These are phyloP conservation scores for Zootermopsis nevadensis DNA, from an alignment of 2,888 invertebrate species.

Conservation along the genomic window DNA sequence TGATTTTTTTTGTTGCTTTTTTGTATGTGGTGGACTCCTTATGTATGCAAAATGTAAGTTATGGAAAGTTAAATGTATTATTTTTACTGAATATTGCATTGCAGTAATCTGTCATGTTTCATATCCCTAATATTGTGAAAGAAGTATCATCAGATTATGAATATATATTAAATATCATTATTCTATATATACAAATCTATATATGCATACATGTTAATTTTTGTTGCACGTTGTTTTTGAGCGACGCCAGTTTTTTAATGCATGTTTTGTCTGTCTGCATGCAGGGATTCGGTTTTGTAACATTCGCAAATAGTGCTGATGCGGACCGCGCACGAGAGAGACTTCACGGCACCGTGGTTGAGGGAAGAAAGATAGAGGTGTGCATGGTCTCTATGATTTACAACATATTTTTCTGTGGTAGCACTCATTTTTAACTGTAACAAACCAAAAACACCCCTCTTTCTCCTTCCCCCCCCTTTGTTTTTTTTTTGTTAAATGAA, in stretches of 20 bases:
- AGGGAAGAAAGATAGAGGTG: conserved; percentile 99
- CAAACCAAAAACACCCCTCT: conserved; percentile 42
- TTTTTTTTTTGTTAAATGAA: conserved; percentile 21
- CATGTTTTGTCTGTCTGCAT: conserved; percentile 97
- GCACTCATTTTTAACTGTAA: conserved; percentile 56
- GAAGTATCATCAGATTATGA: conserved; percentile 24
- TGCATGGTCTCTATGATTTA: conserved; percentile 75
- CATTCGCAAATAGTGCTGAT: conserved; percentile 99
- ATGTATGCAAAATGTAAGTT: neutral
- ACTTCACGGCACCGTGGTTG: conserved; percentile 99
- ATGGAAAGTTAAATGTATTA: neutral
- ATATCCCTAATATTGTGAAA: conserved; percentile 10
- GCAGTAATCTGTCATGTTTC: neutral
- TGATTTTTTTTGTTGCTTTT: neutral
- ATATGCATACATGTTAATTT: conserved; percentile 66
- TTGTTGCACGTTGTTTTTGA: conserved; percentile 84
- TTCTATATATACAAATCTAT: conserved; percentile 71
- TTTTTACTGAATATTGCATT: neutral
- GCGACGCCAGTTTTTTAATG: conserved; percentile 83
- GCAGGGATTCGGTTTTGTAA: conserved; percentile 99
- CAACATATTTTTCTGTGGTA: conserved; percentile 58
- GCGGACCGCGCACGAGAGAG: conserved; percentile 99
- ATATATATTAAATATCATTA: conserved; percentile 57
- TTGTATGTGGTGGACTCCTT: conserved; percentile 17
- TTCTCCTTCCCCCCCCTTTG: conserved; percentile 32